Conservation (phyloP, 2,888 invertebrate species). For the Atherix ibis region DNA sequence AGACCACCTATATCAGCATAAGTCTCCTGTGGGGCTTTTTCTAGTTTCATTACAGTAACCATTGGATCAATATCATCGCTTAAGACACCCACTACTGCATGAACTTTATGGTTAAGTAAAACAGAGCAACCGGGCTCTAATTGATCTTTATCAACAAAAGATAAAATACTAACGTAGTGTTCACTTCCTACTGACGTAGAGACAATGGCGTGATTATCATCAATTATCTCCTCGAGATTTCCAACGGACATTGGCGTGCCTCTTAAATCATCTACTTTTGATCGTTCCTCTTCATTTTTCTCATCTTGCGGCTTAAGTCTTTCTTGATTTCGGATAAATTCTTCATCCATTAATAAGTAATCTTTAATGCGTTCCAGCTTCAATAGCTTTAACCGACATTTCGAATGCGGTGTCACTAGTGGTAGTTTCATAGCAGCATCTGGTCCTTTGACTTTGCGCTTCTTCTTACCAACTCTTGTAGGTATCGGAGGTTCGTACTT, state of each 20-base stretch:
- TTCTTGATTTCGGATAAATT: slow-evolving; percentile 97
- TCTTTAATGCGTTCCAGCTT: slow-evolving; percentile 97
- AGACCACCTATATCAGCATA: slow-evolving; percentile 98
- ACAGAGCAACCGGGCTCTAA: slow-evolving; percentile 98
- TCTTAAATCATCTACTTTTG: slow-evolving; percentile 94
- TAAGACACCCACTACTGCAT: slow-evolving; percentile 98
- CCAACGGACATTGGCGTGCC: slow-evolving; percentile 99
- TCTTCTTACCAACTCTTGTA: slow-evolving; percentile 97
- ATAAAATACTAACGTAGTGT: slow-evolving; percentile 97
- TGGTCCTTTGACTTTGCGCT: slow-evolving; percentile 89
- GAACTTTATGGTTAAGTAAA: slow-evolving; percentile 95
- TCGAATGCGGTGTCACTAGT: slow-evolving; percentile 92
- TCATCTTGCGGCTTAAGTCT: slow-evolving; percentile 97
- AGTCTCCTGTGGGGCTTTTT: slow-evolving; percentile 98
- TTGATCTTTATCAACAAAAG: slow-evolving; percentile 99
- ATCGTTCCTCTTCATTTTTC: slow-evolving; percentile 95
- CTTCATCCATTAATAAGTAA: slow-evolving; percentile 97
- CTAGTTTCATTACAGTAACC: slow-evolving; percentile 99
- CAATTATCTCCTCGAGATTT: slow-evolving; percentile 98
- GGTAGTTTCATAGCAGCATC: slow-evolving; percentile 97
- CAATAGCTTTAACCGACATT: slow-evolving; percentile 85
- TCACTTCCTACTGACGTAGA: slow-evolving; percentile 98
- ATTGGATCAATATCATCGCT: slow-evolving; percentile 99
- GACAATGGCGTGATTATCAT: slow-evolving; percentile 99
- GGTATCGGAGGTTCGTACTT: slow-evolving; percentile 99